A percentile compares a stretch with the other conserved stretches of the same genome.
Evolutionary conservation across 2,888 invertebrate species (phyloP).

Genomic region (Heliconius aoede): DNA sequence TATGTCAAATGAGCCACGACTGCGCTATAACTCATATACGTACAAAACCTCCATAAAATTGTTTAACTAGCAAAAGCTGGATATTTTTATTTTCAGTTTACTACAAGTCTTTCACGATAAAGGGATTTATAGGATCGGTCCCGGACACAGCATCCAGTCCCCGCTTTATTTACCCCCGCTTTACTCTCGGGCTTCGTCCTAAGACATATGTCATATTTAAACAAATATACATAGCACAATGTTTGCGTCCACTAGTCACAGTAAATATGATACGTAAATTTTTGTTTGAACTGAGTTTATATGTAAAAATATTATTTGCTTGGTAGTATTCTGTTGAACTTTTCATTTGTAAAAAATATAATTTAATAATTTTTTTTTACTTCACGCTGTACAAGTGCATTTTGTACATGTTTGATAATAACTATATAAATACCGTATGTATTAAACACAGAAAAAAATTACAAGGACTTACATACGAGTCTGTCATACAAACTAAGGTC

Average conservation of each 20-base stretch:
- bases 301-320: neutral
- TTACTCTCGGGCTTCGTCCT: neutral
- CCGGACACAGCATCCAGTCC: slow-evolving; percentile 1
- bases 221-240: slow-evolving; percentile 33
- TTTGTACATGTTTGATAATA: too few species aligned
- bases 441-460: too few species aligned
- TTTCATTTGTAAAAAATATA: too few species aligned
- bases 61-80: slow-evolving; percentile 13
- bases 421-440: too few species aligned
- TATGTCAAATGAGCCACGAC: too few species aligned
- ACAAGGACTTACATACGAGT: too few species aligned
- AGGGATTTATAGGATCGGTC: slow-evolving; percentile 32
- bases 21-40: too few species aligned
- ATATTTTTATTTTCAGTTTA: slow-evolving; percentile 26
- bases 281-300: neutral
- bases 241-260: slow-evolving; percentile 14
- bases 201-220: slow-evolving; percentile 27
- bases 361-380: too few species aligned
- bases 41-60: neutral
- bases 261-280: slow-evolving; percentile 10
- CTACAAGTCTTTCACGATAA: slow-evolving; percentile 28
- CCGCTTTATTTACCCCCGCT: slow-evolving; percentile 30
- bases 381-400: too few species aligned
- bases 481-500: too few species aligned
- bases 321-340: too few species aligned